A percentile compares a stretch with the other conserved stretches of the same genome.
Conservation (phyloP, 2,888 invertebrate species). For the Tipula unca region DNA sequence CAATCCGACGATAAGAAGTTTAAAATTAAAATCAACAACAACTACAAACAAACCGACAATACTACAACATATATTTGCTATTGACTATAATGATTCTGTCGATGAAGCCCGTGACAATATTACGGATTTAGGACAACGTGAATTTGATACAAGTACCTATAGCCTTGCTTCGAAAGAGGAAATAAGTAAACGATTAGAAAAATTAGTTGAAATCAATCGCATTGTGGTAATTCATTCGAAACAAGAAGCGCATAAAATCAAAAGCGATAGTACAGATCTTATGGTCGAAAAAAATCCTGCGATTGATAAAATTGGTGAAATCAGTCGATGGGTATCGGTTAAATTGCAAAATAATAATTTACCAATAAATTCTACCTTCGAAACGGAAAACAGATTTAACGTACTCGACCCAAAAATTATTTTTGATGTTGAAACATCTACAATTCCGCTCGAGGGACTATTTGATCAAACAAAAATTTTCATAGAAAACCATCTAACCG, state of each 20-base stretch:
- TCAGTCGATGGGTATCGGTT: constrained; percentile 58
- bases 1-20: constrained; percentile 23
- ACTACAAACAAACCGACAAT: constrained; percentile 36
- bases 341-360: constrained; percentile 42
- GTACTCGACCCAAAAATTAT: constrained; percentile 40
- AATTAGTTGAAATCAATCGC: constrained; percentile 59
- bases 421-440: constrained; percentile 49
- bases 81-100: constrained; percentile 33
- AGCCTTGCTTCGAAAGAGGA: constrained; percentile 38
- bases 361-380: neutral
- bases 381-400: constrained; percentile 37
- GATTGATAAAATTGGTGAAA: constrained; percentile 58
- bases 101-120: neutral
- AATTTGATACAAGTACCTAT: constrained; percentile 26
- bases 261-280: constrained; percentile 46
- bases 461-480: constrained; percentile 37
- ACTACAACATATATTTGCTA: constrained; percentile 45
- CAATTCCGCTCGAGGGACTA: constrained; percentile 57
- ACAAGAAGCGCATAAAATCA: constrained; percentile 50
- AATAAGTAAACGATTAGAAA: constrained; percentile 44
- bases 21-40: constrained; percentile 28
- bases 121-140: neutral
- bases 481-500: neutral
- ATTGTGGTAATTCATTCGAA: constrained; percentile 60
- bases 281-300: constrained; percentile 53